Base-by-base conservation (phyloP, 2,113 vertebrate species). In the Myiagra hebetior region DNA sequence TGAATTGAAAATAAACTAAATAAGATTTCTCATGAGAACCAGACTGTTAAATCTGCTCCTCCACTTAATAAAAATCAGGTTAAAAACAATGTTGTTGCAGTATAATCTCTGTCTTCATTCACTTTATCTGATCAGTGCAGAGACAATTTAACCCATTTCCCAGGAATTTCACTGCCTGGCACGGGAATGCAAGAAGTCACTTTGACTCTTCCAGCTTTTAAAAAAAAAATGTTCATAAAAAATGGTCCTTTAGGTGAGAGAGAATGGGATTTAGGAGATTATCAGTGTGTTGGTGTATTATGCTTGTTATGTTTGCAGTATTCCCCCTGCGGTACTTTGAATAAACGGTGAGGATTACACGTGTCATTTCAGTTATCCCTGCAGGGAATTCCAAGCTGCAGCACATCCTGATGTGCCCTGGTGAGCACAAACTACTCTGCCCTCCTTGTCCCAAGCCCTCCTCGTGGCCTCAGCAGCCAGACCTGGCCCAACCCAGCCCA, bases 261-360 rank as follows among this genome's bases (percentile, higher is more conserved):
- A 78, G 23, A 82, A 68, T 3, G n/a, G 35, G 39, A 78, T 68
- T 59, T 16, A 57, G 57, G 74, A 22, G 15, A 42, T 50, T 20
- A 46, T 13, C 35, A 24, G 20, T 0, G 1, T 35, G 27, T 23
- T 73, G 63, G 35, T 3, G 1, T 23, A 11, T 13, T 37, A 5
- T 19, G 8, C 5, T 67, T 31, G 33, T 10, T n/a, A 20, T 21
- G 31, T 16, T 27, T 49, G 31, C 12, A 31, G 23, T 7, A 50
- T 35, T 78, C 28, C 56, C 55, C 24, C 46, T 27, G 9, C n/a
- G 35, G 28, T 9, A 30, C 6, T 62, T 70, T 4, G 22, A 75
- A 74, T 20, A 63, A 83, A 28, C 4, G 59, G 37, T 6, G 9
- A 49, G n/a, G 47, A 85, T 67, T 8, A 14, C 69, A 13, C 0